Evolutionary conservation across 2,888 invertebrate species (phyloP).

Genomic region (Hipparchia semele): DNA sequence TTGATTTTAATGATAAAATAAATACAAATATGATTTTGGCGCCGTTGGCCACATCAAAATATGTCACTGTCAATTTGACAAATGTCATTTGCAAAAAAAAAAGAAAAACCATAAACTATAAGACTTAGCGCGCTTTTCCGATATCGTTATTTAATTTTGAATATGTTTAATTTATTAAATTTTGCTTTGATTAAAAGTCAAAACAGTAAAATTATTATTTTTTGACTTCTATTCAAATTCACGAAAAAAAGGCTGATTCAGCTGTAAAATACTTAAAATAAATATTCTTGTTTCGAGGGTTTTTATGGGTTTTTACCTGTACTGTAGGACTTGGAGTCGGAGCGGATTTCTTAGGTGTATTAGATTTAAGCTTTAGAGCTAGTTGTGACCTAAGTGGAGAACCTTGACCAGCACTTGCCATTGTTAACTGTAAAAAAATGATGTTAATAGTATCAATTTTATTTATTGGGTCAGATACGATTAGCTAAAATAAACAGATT

Average conservation of each 20-base stretch:
- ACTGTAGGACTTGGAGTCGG: conserved; percentile 75
- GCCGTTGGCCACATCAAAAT: conserved; percentile 1
- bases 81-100: background rate
- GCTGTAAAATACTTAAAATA: no score
- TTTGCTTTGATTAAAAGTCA: no score
- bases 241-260: no score
- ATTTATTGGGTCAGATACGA: background rate
- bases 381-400: conserved; percentile 88
- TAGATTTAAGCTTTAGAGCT: conserved; percentile 86
- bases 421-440: conserved; percentile 62
- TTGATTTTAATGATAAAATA: background rate
- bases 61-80: conserved; percentile 6
- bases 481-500: conserved; percentile 7
- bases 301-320: conserved; percentile 52
- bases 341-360: conserved; percentile 78
- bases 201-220: no score
- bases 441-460: background rate
- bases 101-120: background rate
- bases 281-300: no score
- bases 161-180: no score
- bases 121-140: background rate
- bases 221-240: no score
- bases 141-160: background rate
- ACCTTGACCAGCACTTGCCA: conserved; percentile 86
- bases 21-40: conserved; percentile 12